These are phyloP conservation scores for Apis laboriosa DNA, from an alignment of 1,140 invertebrate species.

Conservation along the genomic window DNA sequence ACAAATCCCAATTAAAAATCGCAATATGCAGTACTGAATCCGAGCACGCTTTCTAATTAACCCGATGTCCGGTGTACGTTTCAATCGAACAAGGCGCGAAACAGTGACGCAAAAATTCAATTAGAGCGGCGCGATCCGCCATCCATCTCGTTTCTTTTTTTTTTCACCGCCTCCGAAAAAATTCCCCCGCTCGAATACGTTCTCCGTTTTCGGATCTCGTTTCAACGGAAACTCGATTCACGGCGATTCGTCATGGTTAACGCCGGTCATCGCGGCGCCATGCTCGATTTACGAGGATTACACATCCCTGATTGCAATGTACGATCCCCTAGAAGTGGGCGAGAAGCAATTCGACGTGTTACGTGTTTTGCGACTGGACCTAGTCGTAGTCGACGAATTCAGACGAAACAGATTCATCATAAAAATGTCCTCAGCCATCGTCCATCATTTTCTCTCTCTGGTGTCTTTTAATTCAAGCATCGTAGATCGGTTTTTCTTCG, in stretches of 20 bases:
- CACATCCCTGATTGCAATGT: slow-evolving; percentile 53
- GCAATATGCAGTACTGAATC: background rate
- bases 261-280: slow-evolving; percentile 44
- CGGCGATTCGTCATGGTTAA: slow-evolving; percentile 50
- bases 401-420: background rate
- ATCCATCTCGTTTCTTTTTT: background rate
- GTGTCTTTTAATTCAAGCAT: background rate
- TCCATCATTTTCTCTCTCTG: background rate
- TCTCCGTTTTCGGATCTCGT: background rate
- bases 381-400: background rate
- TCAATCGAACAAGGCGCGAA: slow-evolving; percentile 3
- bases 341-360: slow-evolving; percentile 9
- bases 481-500: slow-evolving; percentile 10
- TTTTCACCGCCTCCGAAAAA: too few species aligned
- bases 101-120: slow-evolving; percentile 23
- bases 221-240: slow-evolving; percentile 40
- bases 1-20: background rate
- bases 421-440: background rate
- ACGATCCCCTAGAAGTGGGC: slow-evolving; percentile 8
- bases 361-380: slow-evolving; percentile 1
- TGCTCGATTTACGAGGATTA: slow-evolving; percentile 72
- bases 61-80: background rate
- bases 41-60: background rate
- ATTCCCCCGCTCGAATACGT: background rate
- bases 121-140: slow-evolving; percentile 2